These are phyloP conservation scores for Catocala fraxini DNA, from an alignment of 2,888 invertebrate species.

Conservation along the genomic window DNA sequence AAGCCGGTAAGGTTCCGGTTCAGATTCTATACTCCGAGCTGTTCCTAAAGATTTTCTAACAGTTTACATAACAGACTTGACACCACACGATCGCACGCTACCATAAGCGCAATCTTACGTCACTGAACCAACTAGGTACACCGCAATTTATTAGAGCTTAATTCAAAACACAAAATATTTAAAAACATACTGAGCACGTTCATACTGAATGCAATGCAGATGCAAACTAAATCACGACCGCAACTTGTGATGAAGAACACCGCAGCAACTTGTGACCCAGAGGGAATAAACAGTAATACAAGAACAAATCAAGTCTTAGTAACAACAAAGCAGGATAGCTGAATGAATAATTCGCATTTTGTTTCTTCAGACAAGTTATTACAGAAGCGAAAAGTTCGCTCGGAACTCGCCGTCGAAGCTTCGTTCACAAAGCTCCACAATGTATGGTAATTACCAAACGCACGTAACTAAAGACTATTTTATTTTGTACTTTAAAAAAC, in stretches of 20 bases:
- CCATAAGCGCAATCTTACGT: too few relatives aligned
- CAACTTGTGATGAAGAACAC: neutral
- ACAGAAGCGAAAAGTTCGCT: constrained; percentile 50
- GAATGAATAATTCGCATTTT: constrained; percentile 40
- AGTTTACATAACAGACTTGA: too few relatives aligned
- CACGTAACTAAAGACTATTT: constrained; percentile 23
- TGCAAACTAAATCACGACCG: neutral
- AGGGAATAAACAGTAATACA: constrained; percentile 7
- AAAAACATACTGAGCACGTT: neutral
- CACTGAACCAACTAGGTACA: too few relatives aligned
- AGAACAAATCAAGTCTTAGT: constrained; percentile 18
- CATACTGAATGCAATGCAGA: neutral
- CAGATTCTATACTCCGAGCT: too few relatives aligned
- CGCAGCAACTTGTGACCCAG: neutral
- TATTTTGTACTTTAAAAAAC: constrained; percentile 1
- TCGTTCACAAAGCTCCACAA: constrained; percentile 55
- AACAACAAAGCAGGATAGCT: constrained; percentile 22
- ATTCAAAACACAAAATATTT: too few relatives aligned
- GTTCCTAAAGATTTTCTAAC: too few relatives aligned
- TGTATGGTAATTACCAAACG: constrained; percentile 62
- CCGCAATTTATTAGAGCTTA: too few relatives aligned
- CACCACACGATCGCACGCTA: too few relatives aligned
- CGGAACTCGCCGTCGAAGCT: constrained; percentile 53
- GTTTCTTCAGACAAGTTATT: constrained; percentile 50
- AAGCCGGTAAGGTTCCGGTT: too few relatives aligned